These are phyloP conservation scores for Varanus salvator DNA, from an alignment of 2,113 vertebrate species.

Conservation along the genomic window DNA sequence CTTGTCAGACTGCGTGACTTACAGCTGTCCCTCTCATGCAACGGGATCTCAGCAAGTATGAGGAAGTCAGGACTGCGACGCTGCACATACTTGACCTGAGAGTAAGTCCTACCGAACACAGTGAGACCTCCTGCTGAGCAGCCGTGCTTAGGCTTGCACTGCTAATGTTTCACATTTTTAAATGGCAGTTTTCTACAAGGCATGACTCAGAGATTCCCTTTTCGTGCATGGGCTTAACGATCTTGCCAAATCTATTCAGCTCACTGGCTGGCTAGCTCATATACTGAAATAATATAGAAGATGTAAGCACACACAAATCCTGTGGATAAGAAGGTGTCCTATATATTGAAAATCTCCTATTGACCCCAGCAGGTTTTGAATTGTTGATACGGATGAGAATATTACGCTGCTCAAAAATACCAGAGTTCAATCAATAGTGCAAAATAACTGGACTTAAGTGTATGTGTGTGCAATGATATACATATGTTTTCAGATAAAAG, in stretches of 20 bases:
- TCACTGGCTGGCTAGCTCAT: not conserved
- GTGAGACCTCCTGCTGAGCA: too few species aligned
- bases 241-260: not conserved
- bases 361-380: not conserved
- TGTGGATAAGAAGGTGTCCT: not conserved
- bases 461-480: too few species aligned
- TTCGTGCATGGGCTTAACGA: not conserved
- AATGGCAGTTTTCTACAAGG: slow-evolving; percentile 1
- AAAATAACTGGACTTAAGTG: not conserved
- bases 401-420: not conserved
- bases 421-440: not conserved
- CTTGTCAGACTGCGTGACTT: slow-evolving; percentile 69
- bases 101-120: not conserved
- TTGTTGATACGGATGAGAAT: not conserved
- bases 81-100: too few species aligned
- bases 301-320: not conserved
- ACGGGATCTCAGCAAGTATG: slow-evolving; percentile 49
- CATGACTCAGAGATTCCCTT: not conserved
- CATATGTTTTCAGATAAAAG: too few species aligned
- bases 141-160: too few species aligned
- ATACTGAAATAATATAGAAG: not conserved
- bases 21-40: slow-evolving; percentile 66
- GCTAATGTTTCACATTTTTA: not conserved
- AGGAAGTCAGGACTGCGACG: not conserved
- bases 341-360: not conserved